Percentiles rank a stretch among this genome's conserved stretches.
These are phyloP conservation scores for Leptoclinus maculatus DNA, from an alignment of 2,797 vertebrate species.

Conservation along the genomic window DNA sequence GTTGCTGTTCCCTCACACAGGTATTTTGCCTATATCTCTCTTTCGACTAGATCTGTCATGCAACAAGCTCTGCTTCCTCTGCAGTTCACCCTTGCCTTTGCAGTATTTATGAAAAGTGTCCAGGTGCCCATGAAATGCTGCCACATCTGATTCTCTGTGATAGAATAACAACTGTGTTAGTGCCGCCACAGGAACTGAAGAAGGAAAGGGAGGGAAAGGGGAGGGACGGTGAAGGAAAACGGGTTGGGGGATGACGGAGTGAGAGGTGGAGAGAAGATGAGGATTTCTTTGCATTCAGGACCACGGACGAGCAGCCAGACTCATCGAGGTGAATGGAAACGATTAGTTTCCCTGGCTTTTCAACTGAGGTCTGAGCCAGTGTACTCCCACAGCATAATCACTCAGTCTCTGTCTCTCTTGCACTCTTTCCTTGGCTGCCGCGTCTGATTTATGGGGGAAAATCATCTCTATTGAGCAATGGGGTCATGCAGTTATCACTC, in stretches of 20 bases:
- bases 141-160: constrained; percentile 68
- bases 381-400: constrained; percentile 68
- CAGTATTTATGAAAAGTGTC: constrained; percentile 74
- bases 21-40: constrained; percentile 34
- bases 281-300: constrained; percentile 63
- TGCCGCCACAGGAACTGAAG: constrained; percentile 47
- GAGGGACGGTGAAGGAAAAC: constrained; percentile 11
- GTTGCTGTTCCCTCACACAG: constrained; percentile 20
- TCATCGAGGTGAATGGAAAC: constrained; percentile 70
- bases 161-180: constrained; percentile 72
- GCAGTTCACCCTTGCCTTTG: constrained; percentile 51
- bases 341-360: constrained; percentile 73
- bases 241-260: constrained; percentile 20
- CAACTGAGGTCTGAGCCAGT: constrained; percentile 62
- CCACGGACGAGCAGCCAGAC: constrained; percentile 57
- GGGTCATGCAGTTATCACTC: constrained; percentile 66
- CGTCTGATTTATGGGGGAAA: constrained; percentile 76
- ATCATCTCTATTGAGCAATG: constrained; percentile 78
- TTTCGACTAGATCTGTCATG: constrained; percentile 35
- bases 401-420: constrained; percentile 63
- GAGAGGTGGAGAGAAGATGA: constrained; percentile 30
- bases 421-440: constrained; percentile 52
- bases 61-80: constrained; percentile 25
- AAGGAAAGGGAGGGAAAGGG: constrained; percentile 33
- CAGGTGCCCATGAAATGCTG: constrained; percentile 69